Percentiles rank a stretch among this genome's conserved stretches.
Conservation (phyloP, 2,797 vertebrate species). For the Molossus molossus region DNA sequence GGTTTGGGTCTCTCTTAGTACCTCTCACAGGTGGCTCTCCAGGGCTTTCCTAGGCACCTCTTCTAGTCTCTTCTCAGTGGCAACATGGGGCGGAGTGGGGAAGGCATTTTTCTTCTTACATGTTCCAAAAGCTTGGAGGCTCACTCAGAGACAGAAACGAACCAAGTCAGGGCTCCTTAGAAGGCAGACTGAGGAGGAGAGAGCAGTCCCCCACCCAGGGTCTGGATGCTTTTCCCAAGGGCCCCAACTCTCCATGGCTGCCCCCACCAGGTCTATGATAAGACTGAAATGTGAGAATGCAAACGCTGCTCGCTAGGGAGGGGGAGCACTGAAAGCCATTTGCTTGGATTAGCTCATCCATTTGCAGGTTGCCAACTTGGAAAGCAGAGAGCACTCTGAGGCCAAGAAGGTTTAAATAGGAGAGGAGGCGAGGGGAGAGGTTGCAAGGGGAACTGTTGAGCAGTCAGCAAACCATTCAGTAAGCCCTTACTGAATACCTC, state of each 20-base stretch:
- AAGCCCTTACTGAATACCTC: background rate
- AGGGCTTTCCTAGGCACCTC: background rate
- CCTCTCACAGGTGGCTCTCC: background rate
- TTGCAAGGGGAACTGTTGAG: background rate
- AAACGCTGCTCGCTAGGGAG: background rate
- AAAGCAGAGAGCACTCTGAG: constrained; percentile 48
- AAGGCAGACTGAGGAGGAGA: background rate
- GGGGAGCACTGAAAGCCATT: background rate
- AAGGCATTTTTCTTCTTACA: background rate
- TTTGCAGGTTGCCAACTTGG: constrained; percentile 71
- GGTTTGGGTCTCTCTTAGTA: background rate
- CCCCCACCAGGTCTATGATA: background rate
- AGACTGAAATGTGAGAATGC: background rate
- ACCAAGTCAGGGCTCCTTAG: background rate
- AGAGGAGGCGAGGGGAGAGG: too few species aligned
- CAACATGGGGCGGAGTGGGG: too few species aligned
- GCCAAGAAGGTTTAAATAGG: constrained; percentile 9
- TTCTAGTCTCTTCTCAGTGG: background rate
- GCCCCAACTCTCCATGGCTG: background rate
- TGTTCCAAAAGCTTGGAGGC: background rate
- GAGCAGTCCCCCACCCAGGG: background rate
- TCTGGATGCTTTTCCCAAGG: background rate
- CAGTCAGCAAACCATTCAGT: background rate
- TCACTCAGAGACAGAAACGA: constrained; percentile 35
- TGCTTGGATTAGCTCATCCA: constrained; percentile 58